phyloP scores from a whole-genome alignment of 1,140 invertebrate genomes.

The Idris sp. region DNA sequence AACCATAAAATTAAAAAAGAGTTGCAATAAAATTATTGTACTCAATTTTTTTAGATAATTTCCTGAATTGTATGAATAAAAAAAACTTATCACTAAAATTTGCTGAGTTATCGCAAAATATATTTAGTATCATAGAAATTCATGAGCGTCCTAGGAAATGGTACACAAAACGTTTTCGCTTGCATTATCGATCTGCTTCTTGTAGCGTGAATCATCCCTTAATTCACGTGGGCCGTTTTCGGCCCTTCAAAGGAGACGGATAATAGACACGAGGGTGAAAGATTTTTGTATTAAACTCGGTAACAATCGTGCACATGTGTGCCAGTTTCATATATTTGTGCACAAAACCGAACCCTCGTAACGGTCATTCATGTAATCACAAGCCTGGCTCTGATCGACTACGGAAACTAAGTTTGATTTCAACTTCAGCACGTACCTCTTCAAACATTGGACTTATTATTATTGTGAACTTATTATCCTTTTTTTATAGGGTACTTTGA shows the following conservation, averaged over 20 bases:
- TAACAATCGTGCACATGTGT: conserved; percentile 20
- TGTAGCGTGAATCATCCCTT: conserved; percentile 62
- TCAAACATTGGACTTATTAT: neutral
- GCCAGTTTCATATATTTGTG: conserved; percentile 10
- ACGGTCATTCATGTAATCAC: conserved; percentile 27
- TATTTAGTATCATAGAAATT: neutral
- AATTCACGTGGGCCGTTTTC: conserved; percentile 54
- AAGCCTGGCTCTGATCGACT: conserved; percentile 24
- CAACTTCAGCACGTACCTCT: conserved; percentile 22
- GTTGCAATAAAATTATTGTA: no score
- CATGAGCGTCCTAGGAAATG: neutral
- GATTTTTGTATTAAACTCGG: conserved; percentile 29
- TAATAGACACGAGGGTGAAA: conserved; percentile 39
- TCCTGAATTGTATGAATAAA: no score
- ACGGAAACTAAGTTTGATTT: conserved; percentile 27
- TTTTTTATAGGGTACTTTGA: no score
- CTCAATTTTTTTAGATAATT: no score
- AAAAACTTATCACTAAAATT: no score
- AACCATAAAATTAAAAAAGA: no score
- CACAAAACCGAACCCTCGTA: conserved; percentile 22
- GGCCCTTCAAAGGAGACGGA: conserved; percentile 39
- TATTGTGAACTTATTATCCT: no score
- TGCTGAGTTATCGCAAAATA: neutral
- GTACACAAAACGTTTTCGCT: conserved; percentile 1
- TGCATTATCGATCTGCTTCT: conserved; percentile 61